These are phyloP conservation scores for Aphelinus atriplicis DNA, from an alignment of 1,140 invertebrate genomes.

Conservation along the genomic window DNA sequence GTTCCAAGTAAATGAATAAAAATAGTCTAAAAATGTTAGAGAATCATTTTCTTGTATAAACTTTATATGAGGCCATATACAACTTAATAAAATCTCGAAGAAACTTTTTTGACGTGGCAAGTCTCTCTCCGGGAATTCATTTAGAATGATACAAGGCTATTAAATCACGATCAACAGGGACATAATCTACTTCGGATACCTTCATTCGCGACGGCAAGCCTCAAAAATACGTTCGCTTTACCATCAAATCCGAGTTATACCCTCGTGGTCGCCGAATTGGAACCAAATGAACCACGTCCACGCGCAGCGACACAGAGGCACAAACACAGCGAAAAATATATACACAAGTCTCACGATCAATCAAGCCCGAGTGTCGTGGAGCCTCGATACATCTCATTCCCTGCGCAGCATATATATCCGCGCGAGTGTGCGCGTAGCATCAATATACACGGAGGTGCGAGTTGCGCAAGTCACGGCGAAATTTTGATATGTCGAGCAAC, in stretches of 20 bases:
- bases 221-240: conserved; percentile 16
- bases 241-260: conserved; percentile 10
- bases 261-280: background rate
- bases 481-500: conserved; percentile 16
- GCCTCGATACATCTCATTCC: no score
- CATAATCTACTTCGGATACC: conserved; percentile 5
- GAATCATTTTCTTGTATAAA: no score
- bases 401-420: background rate
- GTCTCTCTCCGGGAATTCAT: no score
- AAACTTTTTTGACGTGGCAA: no score
- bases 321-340: background rate
- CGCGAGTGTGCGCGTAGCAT: background rate
- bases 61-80: no score
- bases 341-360: conserved; percentile 17
- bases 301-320: no score
- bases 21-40: no score
- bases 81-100: no score
- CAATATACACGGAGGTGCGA: background rate
- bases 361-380: conserved; percentile 9
- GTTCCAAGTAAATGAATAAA: no score
- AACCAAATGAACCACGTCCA: conserved; percentile 5
- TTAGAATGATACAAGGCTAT: no score
- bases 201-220: conserved; percentile 6
- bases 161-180: no score
- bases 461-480: conserved; percentile 25